Conservation (phyloP, 2,888 invertebrate genomes). For the Ophion ellenae region DNA sequence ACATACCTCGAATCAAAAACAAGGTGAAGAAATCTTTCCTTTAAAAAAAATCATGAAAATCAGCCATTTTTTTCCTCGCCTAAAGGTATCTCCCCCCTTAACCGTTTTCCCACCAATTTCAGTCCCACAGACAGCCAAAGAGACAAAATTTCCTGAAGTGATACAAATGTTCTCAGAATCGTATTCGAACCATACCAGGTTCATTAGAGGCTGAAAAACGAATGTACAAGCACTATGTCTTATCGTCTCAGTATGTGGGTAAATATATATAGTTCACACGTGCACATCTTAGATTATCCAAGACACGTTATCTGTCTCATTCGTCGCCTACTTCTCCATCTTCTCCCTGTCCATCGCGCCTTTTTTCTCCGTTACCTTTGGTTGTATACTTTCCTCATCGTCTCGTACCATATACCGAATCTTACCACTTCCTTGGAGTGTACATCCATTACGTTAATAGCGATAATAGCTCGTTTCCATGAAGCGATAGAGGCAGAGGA, state of each 20-base stretch:
- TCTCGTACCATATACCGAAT: constrained; percentile 56
- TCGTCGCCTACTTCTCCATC: constrained; percentile 29
- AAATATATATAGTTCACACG: constrained; percentile 19
- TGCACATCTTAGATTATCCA: constrained; percentile 51
- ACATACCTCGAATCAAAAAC: too few relatives aligned
- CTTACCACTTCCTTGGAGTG: constrained; percentile 56
- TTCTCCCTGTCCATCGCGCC: background rate
- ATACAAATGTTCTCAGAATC: too few relatives aligned
- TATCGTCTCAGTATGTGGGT: background rate
- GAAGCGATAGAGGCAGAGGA: constrained; percentile 68
- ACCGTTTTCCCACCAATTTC: too few relatives aligned
- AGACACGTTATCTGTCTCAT: constrained; percentile 18
- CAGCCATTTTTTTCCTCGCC: too few relatives aligned
- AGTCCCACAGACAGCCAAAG: too few relatives aligned
- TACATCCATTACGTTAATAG: constrained; percentile 78
- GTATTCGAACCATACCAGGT: too few relatives aligned
- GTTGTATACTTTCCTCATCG: background rate
- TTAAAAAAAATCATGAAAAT: too few relatives aligned
- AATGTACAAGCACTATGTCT: too few relatives aligned
- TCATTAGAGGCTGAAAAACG: too few relatives aligned
- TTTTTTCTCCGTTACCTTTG: constrained; percentile 33
- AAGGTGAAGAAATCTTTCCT: too few relatives aligned
- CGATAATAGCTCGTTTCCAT: constrained; percentile 77
- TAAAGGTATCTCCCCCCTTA: too few relatives aligned
- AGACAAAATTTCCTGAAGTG: too few relatives aligned